These are phyloP conservation scores for Crotalus tigris DNA, from an alignment of 2,113 vertebrate genomes.

Conservation along the genomic window DNA sequence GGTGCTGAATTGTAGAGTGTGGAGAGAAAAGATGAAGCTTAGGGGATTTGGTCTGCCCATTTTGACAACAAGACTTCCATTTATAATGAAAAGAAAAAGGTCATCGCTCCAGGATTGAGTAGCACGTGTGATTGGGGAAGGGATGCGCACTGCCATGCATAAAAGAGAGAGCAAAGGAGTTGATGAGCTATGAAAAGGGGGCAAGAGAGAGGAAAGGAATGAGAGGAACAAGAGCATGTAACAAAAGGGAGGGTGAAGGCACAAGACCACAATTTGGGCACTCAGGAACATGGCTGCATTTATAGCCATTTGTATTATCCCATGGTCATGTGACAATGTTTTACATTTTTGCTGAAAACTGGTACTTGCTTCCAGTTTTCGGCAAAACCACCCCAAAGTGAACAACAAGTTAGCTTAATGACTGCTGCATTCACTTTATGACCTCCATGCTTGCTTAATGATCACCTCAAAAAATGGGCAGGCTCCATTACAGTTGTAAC, in stretches of 20 bases:
- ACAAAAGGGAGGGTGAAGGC: neutral
- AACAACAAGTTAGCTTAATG: neutral
- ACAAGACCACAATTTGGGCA: neutral
- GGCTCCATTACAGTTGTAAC: neutral
- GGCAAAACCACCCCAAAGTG: neutral
- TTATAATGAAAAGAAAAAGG: neutral
- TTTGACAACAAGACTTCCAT: neutral
- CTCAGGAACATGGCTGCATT: neutral
- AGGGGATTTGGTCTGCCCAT: neutral
- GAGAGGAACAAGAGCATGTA: neutral
- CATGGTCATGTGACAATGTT: neutral
- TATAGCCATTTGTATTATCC: neutral
- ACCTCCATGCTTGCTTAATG: neutral
- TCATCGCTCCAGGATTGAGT: neutral
- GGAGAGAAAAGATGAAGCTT: neutral
- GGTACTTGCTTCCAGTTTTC: too few relatives aligned
- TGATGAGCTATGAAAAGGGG: neutral
- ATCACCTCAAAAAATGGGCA: neutral
- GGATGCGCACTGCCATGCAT: neutral
- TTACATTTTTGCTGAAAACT: neutral
- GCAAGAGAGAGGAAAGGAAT: neutral
- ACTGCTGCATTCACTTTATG: neutral
- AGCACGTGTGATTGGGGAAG: neutral
- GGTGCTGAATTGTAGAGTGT: neutral
- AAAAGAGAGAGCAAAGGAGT: neutral